phyloP scores from a whole-genome alignment of 1,140 invertebrate species.

The Eriocheir sinensis region DNA sequence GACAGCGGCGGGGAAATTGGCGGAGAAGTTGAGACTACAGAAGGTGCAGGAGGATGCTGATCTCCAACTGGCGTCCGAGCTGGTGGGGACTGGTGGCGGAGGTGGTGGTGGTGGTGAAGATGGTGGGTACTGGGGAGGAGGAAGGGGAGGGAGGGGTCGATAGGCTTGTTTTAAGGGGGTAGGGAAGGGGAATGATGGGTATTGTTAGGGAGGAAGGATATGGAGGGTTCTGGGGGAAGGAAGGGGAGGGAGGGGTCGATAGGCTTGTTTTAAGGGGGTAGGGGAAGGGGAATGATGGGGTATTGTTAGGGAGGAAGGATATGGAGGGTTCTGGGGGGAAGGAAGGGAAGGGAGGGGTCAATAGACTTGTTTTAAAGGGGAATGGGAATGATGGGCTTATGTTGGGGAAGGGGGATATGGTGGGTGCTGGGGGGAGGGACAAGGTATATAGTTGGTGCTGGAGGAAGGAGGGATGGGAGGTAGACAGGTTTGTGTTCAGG shows the following conservation, averaged over 20 bases:
- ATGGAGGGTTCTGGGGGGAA: neutral
- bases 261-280: neutral
- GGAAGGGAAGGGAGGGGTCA: neutral
- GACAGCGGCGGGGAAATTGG: constrained; percentile 57
- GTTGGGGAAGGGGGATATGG: neutral
- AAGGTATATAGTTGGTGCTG: neutral
- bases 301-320: neutral
- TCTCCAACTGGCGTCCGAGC: constrained; percentile 67
- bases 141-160: neutral
- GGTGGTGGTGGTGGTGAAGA: neutral
- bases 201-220: neutral
- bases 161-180: neutral
- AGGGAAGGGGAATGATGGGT: neutral
- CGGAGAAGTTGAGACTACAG: constrained; percentile 67
- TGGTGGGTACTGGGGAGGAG: neutral
- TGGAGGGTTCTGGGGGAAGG: neutral
- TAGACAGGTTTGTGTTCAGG: too few relatives aligned
- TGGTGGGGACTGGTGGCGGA: constrained; percentile 45
- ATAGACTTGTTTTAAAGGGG: too few relatives aligned
- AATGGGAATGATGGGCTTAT: neutral
- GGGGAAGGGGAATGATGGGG: neutral
- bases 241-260: neutral
- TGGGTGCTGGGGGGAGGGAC: neutral
- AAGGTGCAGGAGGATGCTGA: constrained; percentile 74
- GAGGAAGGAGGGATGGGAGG: neutral